phyloP scores from a whole-genome alignment of 2,888 invertebrate genomes.

The Charanyca ferruginea region DNA sequence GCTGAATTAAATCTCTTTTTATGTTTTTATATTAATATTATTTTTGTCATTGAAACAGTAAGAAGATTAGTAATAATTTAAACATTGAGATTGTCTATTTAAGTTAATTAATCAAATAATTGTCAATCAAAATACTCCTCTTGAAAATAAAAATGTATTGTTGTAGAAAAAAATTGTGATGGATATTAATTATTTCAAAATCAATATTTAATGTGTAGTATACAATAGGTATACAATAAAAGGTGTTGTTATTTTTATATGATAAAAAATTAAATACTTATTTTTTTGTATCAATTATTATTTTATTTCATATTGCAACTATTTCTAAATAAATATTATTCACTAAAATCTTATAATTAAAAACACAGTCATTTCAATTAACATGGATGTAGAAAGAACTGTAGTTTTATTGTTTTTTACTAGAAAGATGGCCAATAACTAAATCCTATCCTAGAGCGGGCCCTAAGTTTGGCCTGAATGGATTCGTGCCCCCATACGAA shows the following conservation, averaged over 20 bases:
- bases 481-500: too few relatives aligned
- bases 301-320: slow-evolving; percentile 66
- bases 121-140: neutral
- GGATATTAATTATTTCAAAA: neutral
- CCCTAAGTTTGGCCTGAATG: too few relatives aligned
- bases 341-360: slow-evolving; percentile 66
- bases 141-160: neutral
- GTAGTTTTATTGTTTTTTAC: slow-evolving; percentile 12
- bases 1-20: too few relatives aligned
- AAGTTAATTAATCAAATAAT: neutral
- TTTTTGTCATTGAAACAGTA: neutral
- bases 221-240: neutral
- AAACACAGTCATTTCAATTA: slow-evolving; percentile 56
- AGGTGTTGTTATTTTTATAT: slow-evolving; percentile 8
- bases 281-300: slow-evolving; percentile 44
- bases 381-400: slow-evolving; percentile 21
- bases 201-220: slow-evolving; percentile 1
- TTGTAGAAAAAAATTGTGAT: neutral
- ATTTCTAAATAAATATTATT: slow-evolving; percentile 68
- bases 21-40: neutral
- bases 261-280: slow-evolving; percentile 34
- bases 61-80: neutral
- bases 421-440: neutral
- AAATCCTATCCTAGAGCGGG: neutral
- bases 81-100: neutral